phyloP scores from a whole-genome alignment of 2,797 vertebrate genomes.

The Rachycentron canadum region DNA sequence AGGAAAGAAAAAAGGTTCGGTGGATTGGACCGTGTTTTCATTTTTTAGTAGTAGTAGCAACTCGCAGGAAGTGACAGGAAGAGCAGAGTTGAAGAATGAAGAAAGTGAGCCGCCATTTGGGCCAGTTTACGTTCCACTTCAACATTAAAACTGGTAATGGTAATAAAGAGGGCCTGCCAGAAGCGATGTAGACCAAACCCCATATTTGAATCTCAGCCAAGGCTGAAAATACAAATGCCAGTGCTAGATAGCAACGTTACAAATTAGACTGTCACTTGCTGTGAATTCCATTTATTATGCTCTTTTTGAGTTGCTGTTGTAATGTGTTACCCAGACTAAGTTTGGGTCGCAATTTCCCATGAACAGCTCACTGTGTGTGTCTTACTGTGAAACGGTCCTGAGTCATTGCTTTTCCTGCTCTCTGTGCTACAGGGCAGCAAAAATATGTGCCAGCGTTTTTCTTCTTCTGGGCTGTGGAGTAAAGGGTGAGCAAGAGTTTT shows the following conservation, averaged over 20 bases:
- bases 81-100: constrained; percentile 24
- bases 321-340: neutral
- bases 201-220: constrained; percentile 24
- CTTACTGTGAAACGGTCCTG: neutral
- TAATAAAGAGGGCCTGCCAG: constrained; percentile 27
- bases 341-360: constrained; percentile 2
- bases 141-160: constrained; percentile 28
- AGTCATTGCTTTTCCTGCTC: neutral
- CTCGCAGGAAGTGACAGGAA: constrained; percentile 17
- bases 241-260: neutral
- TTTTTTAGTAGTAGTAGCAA: constrained; percentile 9
- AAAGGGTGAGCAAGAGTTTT: constrained; percentile 17
- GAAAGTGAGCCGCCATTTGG: neutral
- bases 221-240: neutral
- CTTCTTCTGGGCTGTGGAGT: neutral
- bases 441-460: neutral
- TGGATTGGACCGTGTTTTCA: constrained; percentile 24
- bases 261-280: constrained; percentile 6
- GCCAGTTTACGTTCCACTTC: constrained; percentile 25
- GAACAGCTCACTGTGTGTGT: neutral
- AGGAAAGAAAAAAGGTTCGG: neutral
- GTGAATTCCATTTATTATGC: constrained; percentile 12
- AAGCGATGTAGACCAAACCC: constrained; percentile 3
- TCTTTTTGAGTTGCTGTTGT: constrained; percentile 2
- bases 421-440: neutral